A percentile compares a stretch with the other conserved stretches of the same genome.
phyloP scores from a whole-genome alignment of 2,888 invertebrate species.

The Oligia fasciuncula region DNA sequence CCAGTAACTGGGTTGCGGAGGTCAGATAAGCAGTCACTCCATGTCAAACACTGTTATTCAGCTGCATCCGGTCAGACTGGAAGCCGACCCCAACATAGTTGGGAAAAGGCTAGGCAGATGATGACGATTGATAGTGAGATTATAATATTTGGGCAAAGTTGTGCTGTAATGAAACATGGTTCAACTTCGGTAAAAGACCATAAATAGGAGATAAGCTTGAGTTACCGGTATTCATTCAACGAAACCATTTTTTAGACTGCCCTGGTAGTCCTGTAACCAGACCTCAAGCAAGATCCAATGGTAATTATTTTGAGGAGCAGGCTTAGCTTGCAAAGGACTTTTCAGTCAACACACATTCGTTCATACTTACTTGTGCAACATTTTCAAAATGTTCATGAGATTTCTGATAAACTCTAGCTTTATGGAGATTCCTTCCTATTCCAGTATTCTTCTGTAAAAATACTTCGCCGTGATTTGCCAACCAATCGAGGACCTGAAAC shows the following conservation, averaged over 20 bases:
- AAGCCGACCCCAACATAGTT: neutral
- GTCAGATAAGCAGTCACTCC: neutral
- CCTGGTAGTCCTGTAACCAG: neutral
- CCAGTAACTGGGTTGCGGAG: neutral
- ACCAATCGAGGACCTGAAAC: conserved; percentile 97
- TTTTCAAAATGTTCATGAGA: conserved; percentile 99
- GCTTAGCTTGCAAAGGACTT: neutral
- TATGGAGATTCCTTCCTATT: conserved; percentile 98
- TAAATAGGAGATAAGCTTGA: neutral
- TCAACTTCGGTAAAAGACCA: neutral
- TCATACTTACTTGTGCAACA: conserved; percentile 95
- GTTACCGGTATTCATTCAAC: neutral
- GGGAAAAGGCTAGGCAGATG: neutral
- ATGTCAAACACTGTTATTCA: neutral
- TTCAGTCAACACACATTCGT: neutral
- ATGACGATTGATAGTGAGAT: neutral
- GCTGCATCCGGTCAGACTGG: neutral
- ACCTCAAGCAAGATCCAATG: neutral
- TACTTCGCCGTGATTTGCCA: conserved; percentile 99
- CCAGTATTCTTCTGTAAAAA: conserved; percentile 99
- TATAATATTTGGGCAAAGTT: neutral
- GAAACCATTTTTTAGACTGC: neutral
- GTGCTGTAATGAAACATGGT: neutral
- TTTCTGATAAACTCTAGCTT: conserved; percentile 98
- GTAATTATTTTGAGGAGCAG: neutral